Percentiles rank a stretch among this genome's conserved stretches.
Conservation (phyloP, 1,140 invertebrate species). For the Plectus sambesii region DNA sequence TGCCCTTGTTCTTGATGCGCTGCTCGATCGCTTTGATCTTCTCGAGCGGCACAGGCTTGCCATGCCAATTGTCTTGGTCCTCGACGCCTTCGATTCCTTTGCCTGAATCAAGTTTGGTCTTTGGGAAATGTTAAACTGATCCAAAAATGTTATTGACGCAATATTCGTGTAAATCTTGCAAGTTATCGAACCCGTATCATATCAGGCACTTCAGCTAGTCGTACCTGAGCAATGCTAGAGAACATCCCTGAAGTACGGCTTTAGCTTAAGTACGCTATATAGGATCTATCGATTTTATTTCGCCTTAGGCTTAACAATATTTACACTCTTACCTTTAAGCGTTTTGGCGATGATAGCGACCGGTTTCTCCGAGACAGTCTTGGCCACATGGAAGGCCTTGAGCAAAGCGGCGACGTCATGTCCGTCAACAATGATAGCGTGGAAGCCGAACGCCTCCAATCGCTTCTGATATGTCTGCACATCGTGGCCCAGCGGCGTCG, state of each 20-base stretch:
- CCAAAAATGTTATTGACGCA: too few species aligned
- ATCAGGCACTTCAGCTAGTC: too few species aligned
- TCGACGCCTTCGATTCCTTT: slow-evolving; percentile 63
- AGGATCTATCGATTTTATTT: too few species aligned
- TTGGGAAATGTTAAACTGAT: too few species aligned
- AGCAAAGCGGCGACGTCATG: slow-evolving; percentile 79
- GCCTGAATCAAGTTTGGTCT: slow-evolving; percentile 5
- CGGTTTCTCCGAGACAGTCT: slow-evolving; percentile 74
- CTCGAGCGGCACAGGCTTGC: slow-evolving; percentile 77
- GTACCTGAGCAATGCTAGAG: too few species aligned
- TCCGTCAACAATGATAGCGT: slow-evolving; percentile 86
- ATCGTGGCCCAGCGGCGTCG: slow-evolving; percentile 80
- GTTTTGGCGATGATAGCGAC: slow-evolving; percentile 90
- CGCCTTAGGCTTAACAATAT: slow-evolving; percentile 43
- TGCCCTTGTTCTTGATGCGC: slow-evolving; percentile 40
- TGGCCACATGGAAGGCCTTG: slow-evolving; percentile 46
- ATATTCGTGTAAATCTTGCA: too few species aligned
- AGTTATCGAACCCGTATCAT: too few species aligned
- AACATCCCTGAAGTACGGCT: too few species aligned
- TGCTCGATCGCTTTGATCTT: slow-evolving; percentile 63
- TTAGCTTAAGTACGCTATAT: too few species aligned
- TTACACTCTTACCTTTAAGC: slow-evolving; percentile 74
- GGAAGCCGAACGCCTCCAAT: slow-evolving; percentile 72
- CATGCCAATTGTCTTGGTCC: slow-evolving; percentile 89
- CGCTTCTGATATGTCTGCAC: slow-evolving; percentile 62